Evolutionary conservation across 1,140 invertebrate genomes (phyloP), one percentile per base, ranked within the genome.

Genomic region (Neodiprion virginianus): DNA sequence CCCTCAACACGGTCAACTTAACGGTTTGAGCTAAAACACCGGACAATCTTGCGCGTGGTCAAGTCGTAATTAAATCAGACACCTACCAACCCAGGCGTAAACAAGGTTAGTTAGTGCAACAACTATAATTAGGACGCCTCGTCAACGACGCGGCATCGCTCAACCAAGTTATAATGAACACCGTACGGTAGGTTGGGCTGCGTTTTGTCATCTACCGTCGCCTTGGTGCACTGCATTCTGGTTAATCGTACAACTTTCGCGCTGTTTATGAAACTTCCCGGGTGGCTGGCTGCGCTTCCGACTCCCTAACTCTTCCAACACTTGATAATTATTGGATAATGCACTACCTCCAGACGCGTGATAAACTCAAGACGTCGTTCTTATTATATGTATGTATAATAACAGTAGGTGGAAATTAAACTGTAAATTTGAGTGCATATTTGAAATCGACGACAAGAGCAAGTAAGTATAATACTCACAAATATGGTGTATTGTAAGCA

Each of bases 51-150:
- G 67, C 67, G 67, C 21, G 76, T 79, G 75, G 71, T 73, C 72
- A 74, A 74, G 79, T 78, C 75, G 77, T 79, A 82, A 82, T 82
- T 82, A 82, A 82, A 82, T 82, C 77, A 78, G 67, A 61, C 53
- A 61, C 53, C 53, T 61, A 61, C 53, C 53, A 61, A 61, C 53
- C 72, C 74, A 49, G 72, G 21, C 72, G 81, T 81, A 86, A 86
- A 83, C 84, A 85, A 85, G 84, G 83, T 84, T 86, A 86, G 84
- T 86, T 85, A 86, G 84, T 79, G 79, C 82, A 84, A 84, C 84
- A 81, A 81, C 78, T 84, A 85, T 86, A 86, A 86, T 86, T 86
- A 83, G 84, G 79, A 80, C 77, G 77, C 75, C 83, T 78, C 82
- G 84, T 84, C 83, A 83, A 82, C 83, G 81, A 80, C 79, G 83